These are phyloP conservation scores for Oligia fasciuncula DNA, from an alignment of 2,888 invertebrate genomes.

Conservation along the genomic window DNA sequence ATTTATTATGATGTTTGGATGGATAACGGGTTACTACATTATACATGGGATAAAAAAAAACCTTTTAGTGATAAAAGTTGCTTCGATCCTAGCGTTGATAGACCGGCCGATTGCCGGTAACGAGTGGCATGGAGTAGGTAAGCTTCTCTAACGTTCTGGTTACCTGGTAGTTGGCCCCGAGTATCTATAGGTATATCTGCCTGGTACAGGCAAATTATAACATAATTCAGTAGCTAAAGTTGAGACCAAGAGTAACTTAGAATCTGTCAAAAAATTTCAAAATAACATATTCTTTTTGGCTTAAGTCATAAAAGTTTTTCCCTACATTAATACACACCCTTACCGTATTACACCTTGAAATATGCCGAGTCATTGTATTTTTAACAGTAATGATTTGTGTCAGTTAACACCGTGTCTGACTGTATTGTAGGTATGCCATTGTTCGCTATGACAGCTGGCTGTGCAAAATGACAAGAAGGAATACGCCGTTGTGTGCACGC, in stretches of 20 bases:
- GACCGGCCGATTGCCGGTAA: not conserved
- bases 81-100: not conserved
- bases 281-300: not conserved
- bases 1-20: constrained; percentile 54
- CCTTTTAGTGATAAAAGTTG: not conserved
- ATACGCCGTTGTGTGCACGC: constrained; percentile 52
- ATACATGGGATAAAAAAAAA: not conserved
- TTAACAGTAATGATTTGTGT: constrained; percentile 64
- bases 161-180: not conserved
- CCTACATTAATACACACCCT: constrained; percentile 2
- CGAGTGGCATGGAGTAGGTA: not conserved
- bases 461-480: constrained; percentile 62
- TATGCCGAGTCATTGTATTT: constrained; percentile 45
- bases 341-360: constrained; percentile 42
- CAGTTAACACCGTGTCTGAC: constrained; percentile 55
- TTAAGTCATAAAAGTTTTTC: not conserved
- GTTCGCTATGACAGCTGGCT: constrained; percentile 63
- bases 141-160: not conserved
- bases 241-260: not conserved
- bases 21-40: constrained; percentile 3
- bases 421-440: constrained; percentile 57
- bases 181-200: not conserved
- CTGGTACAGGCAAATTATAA: not conserved
- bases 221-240: not conserved
- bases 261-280: not conserved